Conservation (phyloP, 2,888 invertebrate genomes). For the Argyresthia goedartella region DNA sequence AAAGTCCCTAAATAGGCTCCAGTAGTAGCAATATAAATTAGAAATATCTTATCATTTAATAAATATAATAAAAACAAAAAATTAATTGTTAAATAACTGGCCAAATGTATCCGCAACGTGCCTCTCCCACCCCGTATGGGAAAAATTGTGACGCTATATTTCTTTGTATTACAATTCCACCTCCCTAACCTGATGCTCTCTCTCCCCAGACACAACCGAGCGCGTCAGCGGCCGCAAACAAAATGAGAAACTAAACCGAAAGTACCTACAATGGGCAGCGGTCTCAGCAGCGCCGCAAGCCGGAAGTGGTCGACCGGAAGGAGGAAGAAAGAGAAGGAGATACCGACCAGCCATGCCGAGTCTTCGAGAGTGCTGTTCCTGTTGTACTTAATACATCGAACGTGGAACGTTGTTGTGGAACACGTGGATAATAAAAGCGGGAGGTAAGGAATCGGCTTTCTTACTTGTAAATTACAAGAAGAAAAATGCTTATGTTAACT, state of each 20-base stretch:
- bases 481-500: not conserved
- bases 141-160: too few species aligned
- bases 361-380: constrained; percentile 74
- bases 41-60: too few species aligned
- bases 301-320: constrained; percentile 27
- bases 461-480: not conserved
- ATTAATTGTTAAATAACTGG: too few species aligned
- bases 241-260: constrained; percentile 22
- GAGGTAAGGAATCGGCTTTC: constrained; percentile 27
- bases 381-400: constrained; percentile 77
- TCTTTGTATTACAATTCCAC: too few species aligned
- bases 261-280: constrained; percentile 43
- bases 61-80: too few species aligned
- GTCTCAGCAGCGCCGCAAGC: constrained; percentile 38
- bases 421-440: constrained; percentile 71
- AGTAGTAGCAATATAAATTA: too few species aligned
- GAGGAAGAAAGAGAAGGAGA: constrained; percentile 23
- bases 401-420: constrained; percentile 77
- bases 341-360: constrained; percentile 50
- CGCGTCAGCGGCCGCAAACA: constrained; percentile 6
- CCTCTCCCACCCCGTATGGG: too few species aligned
- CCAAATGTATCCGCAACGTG: too few species aligned
- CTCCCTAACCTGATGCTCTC: too few species aligned
- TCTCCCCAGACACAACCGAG: too few species aligned
- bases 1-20: too few species aligned